Conservation (phyloP, 2,888 invertebrate genomes). For the Candidula unifasciata region DNA sequence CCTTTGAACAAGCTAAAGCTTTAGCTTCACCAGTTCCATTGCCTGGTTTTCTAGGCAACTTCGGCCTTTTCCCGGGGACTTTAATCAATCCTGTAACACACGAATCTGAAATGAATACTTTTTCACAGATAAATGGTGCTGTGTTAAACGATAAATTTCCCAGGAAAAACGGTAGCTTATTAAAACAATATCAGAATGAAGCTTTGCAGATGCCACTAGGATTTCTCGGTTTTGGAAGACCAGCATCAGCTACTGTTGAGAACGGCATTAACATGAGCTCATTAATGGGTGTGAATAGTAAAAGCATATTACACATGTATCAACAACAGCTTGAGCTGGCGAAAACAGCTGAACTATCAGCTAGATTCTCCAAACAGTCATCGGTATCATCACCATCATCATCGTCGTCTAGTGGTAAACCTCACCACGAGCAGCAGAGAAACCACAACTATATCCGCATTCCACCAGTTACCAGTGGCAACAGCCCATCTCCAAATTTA, state of each 20-base stretch:
- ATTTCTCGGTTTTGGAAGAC: conserved; percentile 70
- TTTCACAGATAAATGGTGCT: conserved; percentile 43
- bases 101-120: conserved; percentile 40
- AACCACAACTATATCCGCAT: conserved; percentile 47
- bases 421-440: conserved; percentile 52
- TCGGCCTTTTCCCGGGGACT: conserved; percentile 43
- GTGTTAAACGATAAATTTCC: conserved; percentile 17
- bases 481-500: conserved; percentile 65
- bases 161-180: conserved; percentile 71
- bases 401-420: conserved; percentile 43
- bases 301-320: conserved; percentile 71
- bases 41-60: conserved; percentile 14
- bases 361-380: conserved; percentile 47
- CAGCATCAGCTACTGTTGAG: conserved; percentile 54
- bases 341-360: conserved; percentile 58
- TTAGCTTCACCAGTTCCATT: not conserved
- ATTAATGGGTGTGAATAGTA: conserved; percentile 64
- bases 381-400: conserved; percentile 28
- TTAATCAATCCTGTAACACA: conserved; percentile 26
- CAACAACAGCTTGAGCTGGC: conserved; percentile 67
- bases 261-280: conserved; percentile 20
- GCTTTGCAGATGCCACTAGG: conserved; percentile 82
- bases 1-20: not conserved
- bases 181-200: conserved; percentile 84
- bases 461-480: conserved; percentile 23